Base-by-base conservation (phyloP, 2,797 vertebrate species). In the Hyperoplus immaculatus region DNA sequence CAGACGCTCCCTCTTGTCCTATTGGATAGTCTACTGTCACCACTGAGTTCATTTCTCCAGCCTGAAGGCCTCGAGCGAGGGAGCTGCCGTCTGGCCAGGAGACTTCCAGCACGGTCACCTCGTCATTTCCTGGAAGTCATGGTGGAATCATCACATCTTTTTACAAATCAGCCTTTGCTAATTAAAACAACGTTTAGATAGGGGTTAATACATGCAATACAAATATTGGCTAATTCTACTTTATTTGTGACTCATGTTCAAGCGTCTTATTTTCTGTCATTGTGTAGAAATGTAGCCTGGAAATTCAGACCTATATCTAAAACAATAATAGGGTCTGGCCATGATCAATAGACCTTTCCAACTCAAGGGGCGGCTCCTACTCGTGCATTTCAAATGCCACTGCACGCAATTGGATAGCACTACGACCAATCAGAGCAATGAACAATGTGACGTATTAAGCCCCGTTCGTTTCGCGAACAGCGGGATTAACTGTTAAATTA, bases 91-190 rank as follows among this genome's bases (percentile, higher is more conserved):
- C 96, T 0, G 97, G 97, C 97, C 97, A 98, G 0, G 95, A 96
- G 76, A 98, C 96, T 87, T 97, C 96, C 87, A 98, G 85, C 0
- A 96, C 97, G 71, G 90, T 97, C 72, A 95, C 96, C 75, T 93
- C 85, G 0, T 98, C 97, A 0, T 18, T 93, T 86, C 97, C 97
- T 97, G 90, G 9, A 55, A 82, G 54, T 61, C 38, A 73, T n/a
- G 45, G 59, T 6, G 43, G 11, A 68, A 75, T 59, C 47, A 42
- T 18, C 3, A 70, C 41, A 1, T 13, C 29, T 29, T 38, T 46
- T 11, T 10, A 15, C 36, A 49, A 51, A 51, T 42, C 16, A 42
- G n/a, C 18, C 11, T 15, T 1, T n/a, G 14, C 57, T 39, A 7
- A 56, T 21, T 39, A 21, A 18, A 46, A 18, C 10, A 9, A 54